A percentile compares a stretch with the other conserved stretches of the same genome.
Evolutionary conservation across 2,888 invertebrate species (phyloP).

Genomic region (Amaurobius ferox): DNA sequence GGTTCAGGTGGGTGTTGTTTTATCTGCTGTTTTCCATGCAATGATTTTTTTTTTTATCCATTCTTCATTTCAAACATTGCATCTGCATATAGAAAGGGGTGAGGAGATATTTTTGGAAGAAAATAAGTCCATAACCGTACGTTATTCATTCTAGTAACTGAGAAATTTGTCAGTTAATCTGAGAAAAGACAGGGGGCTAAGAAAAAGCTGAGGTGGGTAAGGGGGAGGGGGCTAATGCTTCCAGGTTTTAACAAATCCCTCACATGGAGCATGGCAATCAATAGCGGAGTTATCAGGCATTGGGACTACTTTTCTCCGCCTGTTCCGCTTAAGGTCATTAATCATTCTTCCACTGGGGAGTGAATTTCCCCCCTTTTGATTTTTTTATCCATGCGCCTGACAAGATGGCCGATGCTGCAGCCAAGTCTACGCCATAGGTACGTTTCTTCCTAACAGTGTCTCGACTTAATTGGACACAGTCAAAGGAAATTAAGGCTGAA

Average conservation of each 20-base stretch:
- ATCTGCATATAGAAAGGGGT: conserved; percentile 52
- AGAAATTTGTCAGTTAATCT: conserved; percentile 70
- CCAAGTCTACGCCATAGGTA: conserved; percentile 13
- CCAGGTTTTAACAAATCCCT: conserved; percentile 71
- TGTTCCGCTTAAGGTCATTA: conserved; percentile 59
- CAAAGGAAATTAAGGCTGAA: conserved; percentile 64
- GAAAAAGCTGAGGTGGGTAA: conserved; percentile 21
- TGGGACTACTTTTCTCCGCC: conserved; percentile 57
- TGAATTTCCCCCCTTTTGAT: conserved; percentile 25
- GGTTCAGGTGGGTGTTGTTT: conserved; percentile 56
- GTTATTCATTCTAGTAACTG: conserved; percentile 63
- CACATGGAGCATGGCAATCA: conserved; percentile 58
- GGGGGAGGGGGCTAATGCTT: conserved; percentile 22
- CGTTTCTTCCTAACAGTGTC: conserved; percentile 36
- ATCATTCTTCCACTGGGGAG: conserved; percentile 61
- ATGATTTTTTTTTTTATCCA: conserved; percentile 13
- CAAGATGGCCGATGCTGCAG: conserved; percentile 47
- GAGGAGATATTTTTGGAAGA: conserved; percentile 52
- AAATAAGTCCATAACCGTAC: conserved; percentile 45
- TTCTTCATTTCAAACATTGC: conserved; percentile 38
- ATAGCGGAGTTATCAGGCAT: conserved; percentile 70
- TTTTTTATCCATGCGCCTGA: conserved; percentile 26
- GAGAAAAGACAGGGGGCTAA: conserved; percentile 35
- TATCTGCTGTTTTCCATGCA: conserved; percentile 46
- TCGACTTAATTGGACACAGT: conserved; percentile 62